A percentile compares a stretch with the other conserved stretches of the same genome.
phyloP scores from a whole-genome alignment of 2,797 vertebrate genomes.

The Acanthornis magna region DNA sequence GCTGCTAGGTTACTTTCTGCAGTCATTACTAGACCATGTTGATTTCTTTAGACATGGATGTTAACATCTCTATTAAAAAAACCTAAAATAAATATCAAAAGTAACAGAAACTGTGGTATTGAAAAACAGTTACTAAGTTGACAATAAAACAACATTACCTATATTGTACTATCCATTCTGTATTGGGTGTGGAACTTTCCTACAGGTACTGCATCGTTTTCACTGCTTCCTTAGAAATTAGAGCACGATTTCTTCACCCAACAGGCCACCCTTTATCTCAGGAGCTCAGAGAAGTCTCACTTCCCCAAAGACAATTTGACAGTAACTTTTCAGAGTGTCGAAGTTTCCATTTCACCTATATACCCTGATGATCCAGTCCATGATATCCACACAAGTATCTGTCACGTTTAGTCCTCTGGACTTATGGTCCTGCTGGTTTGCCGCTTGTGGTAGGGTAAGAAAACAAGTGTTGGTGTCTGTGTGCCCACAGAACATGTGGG shows the following conservation, averaged over 20 bases:
- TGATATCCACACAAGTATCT: not conserved
- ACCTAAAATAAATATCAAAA: not conserved
- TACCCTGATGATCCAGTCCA: not conserved
- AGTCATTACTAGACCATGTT: not conserved
- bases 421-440: not conserved
- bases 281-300: not conserved
- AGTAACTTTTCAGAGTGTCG: not conserved
- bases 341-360: not conserved
- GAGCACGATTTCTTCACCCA: not conserved
- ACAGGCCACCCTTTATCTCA: not conserved
- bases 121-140: not conserved
- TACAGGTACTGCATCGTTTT: not conserved
- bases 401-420: not conserved
- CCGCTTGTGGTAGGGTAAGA: not conserved
- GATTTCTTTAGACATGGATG: not conserved
- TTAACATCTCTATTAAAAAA: not conserved
- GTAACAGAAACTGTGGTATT: not conserved
- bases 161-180: not conserved
- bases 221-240: not conserved
- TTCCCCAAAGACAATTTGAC: not conserved
- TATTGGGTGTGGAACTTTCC: not conserved
- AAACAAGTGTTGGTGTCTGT: not conserved
- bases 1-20: not conserved
- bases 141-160: not conserved
- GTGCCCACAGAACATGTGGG: not conserved